Evolutionary conservation across 2,797 vertebrate genomes (phyloP).

Genomic region (Florisuga fusca): DNA sequence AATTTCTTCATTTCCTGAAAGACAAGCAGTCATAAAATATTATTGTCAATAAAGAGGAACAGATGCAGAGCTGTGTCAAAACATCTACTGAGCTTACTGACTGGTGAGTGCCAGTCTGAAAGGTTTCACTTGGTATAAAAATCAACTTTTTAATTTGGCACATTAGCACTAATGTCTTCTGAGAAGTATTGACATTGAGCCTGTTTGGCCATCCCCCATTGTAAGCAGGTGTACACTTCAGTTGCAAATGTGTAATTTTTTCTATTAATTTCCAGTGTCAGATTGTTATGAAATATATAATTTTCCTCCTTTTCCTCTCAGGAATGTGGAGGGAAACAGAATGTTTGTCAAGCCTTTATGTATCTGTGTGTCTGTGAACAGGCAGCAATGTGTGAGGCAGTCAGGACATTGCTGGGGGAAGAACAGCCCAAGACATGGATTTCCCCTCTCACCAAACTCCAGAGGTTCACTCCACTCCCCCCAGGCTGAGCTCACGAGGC

Average conservation of each 20-base stretch:
- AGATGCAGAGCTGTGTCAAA: not conserved
- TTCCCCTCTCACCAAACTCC: constrained; percentile 41
- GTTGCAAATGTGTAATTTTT: not conserved
- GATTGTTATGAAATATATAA: not conserved
- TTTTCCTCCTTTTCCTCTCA: not conserved
- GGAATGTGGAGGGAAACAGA: not conserved
- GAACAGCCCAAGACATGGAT: not conserved
- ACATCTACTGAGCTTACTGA: not conserved
- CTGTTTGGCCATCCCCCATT: not conserved
- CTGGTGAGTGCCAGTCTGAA: not conserved
- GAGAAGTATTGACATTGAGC: not conserved
- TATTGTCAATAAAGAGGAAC: not conserved
- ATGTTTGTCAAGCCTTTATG: not conserved
- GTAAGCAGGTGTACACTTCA: not conserved
- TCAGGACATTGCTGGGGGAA: accelerated
- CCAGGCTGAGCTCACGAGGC: not conserved
- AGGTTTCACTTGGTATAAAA: not conserved
- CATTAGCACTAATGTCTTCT: not conserved
- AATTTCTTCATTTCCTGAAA: constrained; percentile 39
- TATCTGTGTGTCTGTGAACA: accelerated
- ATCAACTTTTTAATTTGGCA: not conserved
- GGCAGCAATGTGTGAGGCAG: not conserved
- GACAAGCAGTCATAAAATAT: not conserved
- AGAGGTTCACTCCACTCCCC: constrained; percentile 47
- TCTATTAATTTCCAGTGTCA: not conserved